Percentiles rank a stretch among this genome's conserved stretches.
phyloP scores from a whole-genome alignment of 2,797 vertebrate genomes.

The Anniella stebbinsi region DNA sequence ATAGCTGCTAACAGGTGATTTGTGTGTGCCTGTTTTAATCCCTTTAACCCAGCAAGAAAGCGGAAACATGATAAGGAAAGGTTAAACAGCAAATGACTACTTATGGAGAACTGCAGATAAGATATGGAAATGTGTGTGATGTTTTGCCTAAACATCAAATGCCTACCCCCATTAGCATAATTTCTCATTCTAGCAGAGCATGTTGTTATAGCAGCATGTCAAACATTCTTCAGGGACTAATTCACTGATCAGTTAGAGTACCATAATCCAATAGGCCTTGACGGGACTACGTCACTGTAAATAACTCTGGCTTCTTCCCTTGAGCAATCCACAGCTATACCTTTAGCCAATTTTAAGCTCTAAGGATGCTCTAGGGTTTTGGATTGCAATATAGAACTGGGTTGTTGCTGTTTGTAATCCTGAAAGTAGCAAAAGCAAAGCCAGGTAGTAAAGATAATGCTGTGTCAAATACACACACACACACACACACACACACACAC shows the following conservation, averaged over 20 bases:
- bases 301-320: not conserved
- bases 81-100: not conserved
- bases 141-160: constrained; percentile 19
- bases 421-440: not conserved
- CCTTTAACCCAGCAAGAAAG: not conserved
- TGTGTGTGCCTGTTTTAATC: not conserved
- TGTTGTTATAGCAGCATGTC: not conserved
- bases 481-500: not conserved
- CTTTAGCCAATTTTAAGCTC: not conserved
- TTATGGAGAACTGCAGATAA: constrained; percentile 6
- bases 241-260: not conserved
- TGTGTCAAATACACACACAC: not conserved
- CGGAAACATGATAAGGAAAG: constrained; percentile 4
- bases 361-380: not conserved
- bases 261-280: not conserved
- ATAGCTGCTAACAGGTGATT: not conserved
- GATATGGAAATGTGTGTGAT: constrained; percentile 10
- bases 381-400: not conserved
- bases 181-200: not conserved
- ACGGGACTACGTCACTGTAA: not conserved
- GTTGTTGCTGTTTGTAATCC: not conserved
- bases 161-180: constrained; percentile 15
- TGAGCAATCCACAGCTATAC: not conserved
- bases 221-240: not conserved
- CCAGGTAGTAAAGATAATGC: not conserved